These are phyloP conservation scores for Salvelinus alpinus DNA, from an alignment of 2,113 vertebrate genomes.

Conservation along the genomic window DNA sequence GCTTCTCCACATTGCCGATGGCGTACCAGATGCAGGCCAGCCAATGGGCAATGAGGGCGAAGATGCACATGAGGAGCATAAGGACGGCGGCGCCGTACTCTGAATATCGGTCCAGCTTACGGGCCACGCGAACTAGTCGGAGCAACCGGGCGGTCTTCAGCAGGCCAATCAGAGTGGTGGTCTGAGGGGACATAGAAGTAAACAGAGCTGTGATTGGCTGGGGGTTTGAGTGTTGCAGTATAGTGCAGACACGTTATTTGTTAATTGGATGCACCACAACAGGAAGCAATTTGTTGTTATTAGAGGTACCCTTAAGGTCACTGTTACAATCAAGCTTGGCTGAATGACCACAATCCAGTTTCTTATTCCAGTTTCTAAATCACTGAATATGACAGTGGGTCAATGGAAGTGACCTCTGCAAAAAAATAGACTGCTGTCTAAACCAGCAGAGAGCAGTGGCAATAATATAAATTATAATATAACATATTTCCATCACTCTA, in stretches of 20 bases:
- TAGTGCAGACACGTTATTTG: neutral
- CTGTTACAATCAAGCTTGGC: neutral
- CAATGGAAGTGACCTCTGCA: too few species aligned
- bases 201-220: constrained; percentile 2
- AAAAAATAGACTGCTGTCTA: too few species aligned
- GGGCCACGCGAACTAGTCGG: constrained; percentile 92
- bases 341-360: neutral
- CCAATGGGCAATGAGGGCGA: constrained; percentile 98
- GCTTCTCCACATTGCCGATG: constrained; percentile 96
- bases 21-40: constrained; percentile 99
- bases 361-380: too few species aligned
- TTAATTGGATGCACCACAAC: neutral
- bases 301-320: neutral
- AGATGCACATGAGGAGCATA: constrained; percentile 98
- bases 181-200: constrained; percentile 70
- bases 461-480: too few species aligned
- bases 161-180: constrained; percentile 94
- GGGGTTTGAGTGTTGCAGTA: neutral
- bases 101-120: constrained; percentile 96
- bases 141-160: constrained; percentile 95
- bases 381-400: too few species aligned
- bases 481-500: too few species aligned
- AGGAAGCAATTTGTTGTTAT: neutral
- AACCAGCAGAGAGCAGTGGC: too few species aligned
- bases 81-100: constrained; percentile 97